Evolutionary conservation across 2,888 invertebrate genomes (phyloP), one percentile per base, ranked within the genome.

Genomic region (Onchidella celtica): DNA sequence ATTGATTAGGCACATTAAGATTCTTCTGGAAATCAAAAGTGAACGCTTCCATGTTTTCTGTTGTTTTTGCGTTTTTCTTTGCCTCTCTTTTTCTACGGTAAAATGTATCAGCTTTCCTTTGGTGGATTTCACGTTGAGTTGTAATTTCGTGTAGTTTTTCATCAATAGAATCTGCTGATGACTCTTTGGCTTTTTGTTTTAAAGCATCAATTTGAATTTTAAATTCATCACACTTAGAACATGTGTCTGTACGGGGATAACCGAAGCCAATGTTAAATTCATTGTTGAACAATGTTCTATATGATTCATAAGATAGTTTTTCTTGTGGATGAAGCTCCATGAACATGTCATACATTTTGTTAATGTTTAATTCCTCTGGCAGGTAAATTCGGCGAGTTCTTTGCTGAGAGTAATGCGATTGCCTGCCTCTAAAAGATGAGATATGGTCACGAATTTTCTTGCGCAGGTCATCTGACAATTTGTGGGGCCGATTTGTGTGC

Each of bases 401-500:
- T n/a, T 61, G 24, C 61, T 24, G 61, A 4, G 61, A 61, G n/a
- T 61, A 61, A n/a, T 61, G 61, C 6, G 61, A 61, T 6, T 24
- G 61, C n/a, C 61, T 6, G 11, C 61, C 61, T 61, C 61, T 61
- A 27, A 14, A 14, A 14, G 6, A 24, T 6, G 24, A 61, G 61
- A 61, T 61, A n/a, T 61, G 61, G n/a, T 61, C 27, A 4, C n/a
- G n/a, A 6, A 61, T n/a, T 61, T 61, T 61, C 61, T 61, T 4
- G 4, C n/a, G n/a, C 6, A 61, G 6, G n/a, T 61, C 61, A 21
- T 6, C 61, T 61, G n/a, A 14, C 27, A 61, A 14, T n/a, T 61
- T 61, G n/a, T 61, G 61, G n/a, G n/a, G 61, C 4, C 61, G 61
- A 61, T 61, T 61, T 61, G 61, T 14, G 61, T 61, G 61, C 24